Conservation (phyloP, 1,140 invertebrate species). For the Lethrus apterus region DNA sequence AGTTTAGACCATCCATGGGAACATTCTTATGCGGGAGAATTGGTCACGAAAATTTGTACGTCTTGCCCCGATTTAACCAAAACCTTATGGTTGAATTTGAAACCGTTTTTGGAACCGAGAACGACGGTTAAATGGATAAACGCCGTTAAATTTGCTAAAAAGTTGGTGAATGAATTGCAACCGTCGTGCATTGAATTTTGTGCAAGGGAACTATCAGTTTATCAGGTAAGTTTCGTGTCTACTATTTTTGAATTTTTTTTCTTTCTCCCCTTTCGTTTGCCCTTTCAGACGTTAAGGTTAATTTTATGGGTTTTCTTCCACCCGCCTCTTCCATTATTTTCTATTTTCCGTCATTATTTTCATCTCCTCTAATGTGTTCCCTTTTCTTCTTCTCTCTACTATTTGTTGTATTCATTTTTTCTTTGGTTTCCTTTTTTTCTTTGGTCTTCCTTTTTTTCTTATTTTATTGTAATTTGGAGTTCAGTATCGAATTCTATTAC, state of each 20-base stretch:
- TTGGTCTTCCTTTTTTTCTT: background rate
- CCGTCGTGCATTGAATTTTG: slow-evolving; percentile 40
- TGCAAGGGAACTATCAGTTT: slow-evolving; percentile 30
- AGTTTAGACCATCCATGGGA: slow-evolving; percentile 58
- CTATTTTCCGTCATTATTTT: too few relatives aligned
- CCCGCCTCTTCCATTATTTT: too few relatives aligned
- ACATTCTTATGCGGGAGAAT: slow-evolving; percentile 52
- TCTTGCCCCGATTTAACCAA: slow-evolving; percentile 66
- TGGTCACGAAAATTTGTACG: slow-evolving; percentile 57
- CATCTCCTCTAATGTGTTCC: too few relatives aligned
- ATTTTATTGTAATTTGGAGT: too few relatives aligned
- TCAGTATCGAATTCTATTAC: too few relatives aligned
- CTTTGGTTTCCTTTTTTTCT: background rate
- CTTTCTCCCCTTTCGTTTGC: too few relatives aligned
- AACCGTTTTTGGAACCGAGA: slow-evolving; percentile 52
- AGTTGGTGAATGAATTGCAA: slow-evolving; percentile 43
- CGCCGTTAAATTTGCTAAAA: slow-evolving; percentile 47
- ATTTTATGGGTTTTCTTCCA: too few relatives aligned
- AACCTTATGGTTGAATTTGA: slow-evolving; percentile 50
- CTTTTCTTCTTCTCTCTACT: too few relatives aligned
- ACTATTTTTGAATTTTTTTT: background rate
- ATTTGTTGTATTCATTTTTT: background rate
- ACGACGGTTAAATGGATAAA: slow-evolving; percentile 51
- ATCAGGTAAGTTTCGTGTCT: slow-evolving; percentile 28
- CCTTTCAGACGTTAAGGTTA: too few relatives aligned